These are phyloP conservation scores for Ciconia stormi DNA, from an alignment of 2,113 vertebrate species.

Conservation along the genomic window DNA sequence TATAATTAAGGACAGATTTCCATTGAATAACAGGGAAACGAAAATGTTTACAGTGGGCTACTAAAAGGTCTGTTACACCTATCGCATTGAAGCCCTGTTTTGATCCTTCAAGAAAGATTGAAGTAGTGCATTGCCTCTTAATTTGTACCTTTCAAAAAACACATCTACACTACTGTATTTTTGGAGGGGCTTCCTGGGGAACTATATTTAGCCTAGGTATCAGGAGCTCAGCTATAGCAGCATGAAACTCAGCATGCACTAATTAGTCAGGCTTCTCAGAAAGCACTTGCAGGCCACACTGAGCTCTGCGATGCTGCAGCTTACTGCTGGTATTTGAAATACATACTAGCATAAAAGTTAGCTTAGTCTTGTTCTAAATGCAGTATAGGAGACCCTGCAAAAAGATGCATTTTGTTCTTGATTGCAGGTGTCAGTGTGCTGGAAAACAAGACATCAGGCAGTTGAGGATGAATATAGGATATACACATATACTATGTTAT, in stretches of 20 bases:
- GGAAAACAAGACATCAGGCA: background rate
- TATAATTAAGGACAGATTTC: background rate
- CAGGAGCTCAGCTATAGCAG: background rate
- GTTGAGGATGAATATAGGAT: background rate
- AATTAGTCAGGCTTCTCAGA: conserved; percentile 1
- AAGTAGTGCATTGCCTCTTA: background rate
- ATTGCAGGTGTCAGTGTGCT: background rate
- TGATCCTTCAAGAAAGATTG: background rate
- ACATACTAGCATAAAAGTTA: background rate
- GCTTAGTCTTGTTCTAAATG: background rate
- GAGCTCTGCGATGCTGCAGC: background rate
- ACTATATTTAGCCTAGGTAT: conserved; percentile 1
- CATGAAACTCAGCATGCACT: conserved; percentile 15
- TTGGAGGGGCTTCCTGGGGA: background rate
- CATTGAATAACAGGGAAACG: background rate
- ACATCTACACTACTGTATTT: background rate
- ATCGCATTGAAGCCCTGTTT: background rate
- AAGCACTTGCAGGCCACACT: background rate
- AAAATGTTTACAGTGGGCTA: background rate
- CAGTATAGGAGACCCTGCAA: background rate
- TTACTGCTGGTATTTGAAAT: background rate
- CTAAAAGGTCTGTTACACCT: background rate
- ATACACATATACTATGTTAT: background rate
- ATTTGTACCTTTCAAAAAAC: background rate
- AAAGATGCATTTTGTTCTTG: background rate